Conservation (phyloP, 1,140 invertebrate genomes). For the honey bee (Apis mellifera) region Amel_HAv3.1 CM009935.2:6485001-6485500, state of each 20-base stretch:
- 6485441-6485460: too few relatives aligned
- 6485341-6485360: too few relatives aligned
- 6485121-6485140: constrained; percentile 13
- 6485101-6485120: constrained; percentile 11
- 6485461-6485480: too few relatives aligned
- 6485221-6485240: background rate
- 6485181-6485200: background rate
- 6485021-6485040: background rate
- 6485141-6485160: constrained; percentile 6
- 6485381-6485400: too few relatives aligned
- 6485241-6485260: constrained; percentile 6
- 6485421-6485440: too few relatives aligned
- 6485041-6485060: background rate
- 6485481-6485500: too few relatives aligned
- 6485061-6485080: background rate
- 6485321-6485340: too few relatives aligned
- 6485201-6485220: constrained; percentile 7
- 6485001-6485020: background rate
- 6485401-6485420: too few relatives aligned
- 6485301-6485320: too few relatives aligned
- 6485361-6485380: too few relatives aligned
- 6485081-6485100: constrained; percentile 3
- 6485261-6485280: background rate
- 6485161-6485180: constrained; percentile 18
- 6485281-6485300: too few relatives aligned